Conservation (phyloP, 2,797 vertebrate species). For the Pogonophryne albipinna region DNA sequence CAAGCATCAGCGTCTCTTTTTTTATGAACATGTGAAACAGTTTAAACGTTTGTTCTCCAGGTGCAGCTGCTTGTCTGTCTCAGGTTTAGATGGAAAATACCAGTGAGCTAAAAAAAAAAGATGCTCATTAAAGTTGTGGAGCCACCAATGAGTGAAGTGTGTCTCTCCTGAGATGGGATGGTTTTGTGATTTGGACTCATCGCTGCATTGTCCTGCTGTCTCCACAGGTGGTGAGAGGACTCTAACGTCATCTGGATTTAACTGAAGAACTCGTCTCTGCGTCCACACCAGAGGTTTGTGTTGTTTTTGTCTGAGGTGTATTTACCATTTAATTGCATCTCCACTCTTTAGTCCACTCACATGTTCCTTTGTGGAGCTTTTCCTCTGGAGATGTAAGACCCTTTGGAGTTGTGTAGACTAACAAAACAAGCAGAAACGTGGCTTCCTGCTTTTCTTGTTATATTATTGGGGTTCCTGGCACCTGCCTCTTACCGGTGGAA, state of each 20-base stretch:
- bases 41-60: slow-evolving; percentile 63
- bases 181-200: slow-evolving; percentile 65
- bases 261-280: slow-evolving; percentile 14
- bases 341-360: not conserved
- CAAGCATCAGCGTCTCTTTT: slow-evolving; percentile 44
- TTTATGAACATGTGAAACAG: slow-evolving; percentile 64
- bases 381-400: slow-evolving; percentile 17
- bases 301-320: not conserved
- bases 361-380: slow-evolving; percentile 13
- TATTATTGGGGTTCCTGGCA: slow-evolving; percentile 65
- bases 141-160: slow-evolving; percentile 46
- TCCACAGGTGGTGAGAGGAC: slow-evolving; percentile 49
- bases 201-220: slow-evolving; percentile 30
- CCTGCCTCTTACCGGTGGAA: slow-evolving; percentile 53
- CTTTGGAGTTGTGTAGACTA: slow-evolving; percentile 9
- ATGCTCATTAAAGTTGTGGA: slow-evolving; percentile 34
- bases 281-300: slow-evolving; percentile 62
- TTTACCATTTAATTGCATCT: slow-evolving; percentile 27
- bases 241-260: slow-evolving; percentile 42
- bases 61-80: slow-evolving; percentile 49
- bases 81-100: slow-evolving; percentile 68
- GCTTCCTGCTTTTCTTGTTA: slow-evolving; percentile 72
- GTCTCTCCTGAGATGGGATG: slow-evolving; percentile 62
- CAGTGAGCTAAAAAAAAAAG: slow-evolving; percentile 25
- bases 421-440: slow-evolving; percentile 52